phyloP scores from a whole-genome alignment of 1,140 invertebrate species.

The Lethocerus indicus region DNA sequence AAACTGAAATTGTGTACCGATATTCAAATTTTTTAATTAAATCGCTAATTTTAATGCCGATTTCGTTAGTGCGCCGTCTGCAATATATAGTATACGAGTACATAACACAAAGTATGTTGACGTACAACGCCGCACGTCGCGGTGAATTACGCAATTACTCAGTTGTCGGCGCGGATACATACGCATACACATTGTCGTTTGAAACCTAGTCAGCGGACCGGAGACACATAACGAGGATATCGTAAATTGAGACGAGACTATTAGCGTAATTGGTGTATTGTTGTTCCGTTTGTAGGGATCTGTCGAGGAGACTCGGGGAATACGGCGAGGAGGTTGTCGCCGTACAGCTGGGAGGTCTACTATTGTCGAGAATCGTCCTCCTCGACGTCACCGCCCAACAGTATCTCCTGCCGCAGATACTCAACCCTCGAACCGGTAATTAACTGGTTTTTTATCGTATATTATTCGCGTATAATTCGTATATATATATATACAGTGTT shows the following conservation, averaged over 20 bases:
- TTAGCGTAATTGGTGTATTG: no score
- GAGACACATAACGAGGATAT: no score
- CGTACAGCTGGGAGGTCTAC: constrained; percentile 48
- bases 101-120: no score
- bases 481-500: no score
- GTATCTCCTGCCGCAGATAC: constrained; percentile 52
- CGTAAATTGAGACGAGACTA: no score
- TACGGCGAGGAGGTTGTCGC: constrained; percentile 64
- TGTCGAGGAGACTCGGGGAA: constrained; percentile 40
- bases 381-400: constrained; percentile 58
- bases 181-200: no score
- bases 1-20: no score
- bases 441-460: not conserved
- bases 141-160: no score
- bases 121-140: no score
- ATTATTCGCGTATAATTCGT: constrained; percentile 1
- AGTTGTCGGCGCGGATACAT: no score
- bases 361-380: constrained; percentile 66
- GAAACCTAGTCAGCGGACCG: no score
- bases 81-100: not conserved
- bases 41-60: not conserved
- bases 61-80: not conserved
- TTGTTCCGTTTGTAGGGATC: constrained; percentile 25
- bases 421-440: constrained; percentile 44
- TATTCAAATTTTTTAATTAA: not conserved